Percentiles rank a stretch among this genome's conserved stretches.
Conservation (phyloP, 2,888 invertebrate species). For the Meganola albula region DNA sequence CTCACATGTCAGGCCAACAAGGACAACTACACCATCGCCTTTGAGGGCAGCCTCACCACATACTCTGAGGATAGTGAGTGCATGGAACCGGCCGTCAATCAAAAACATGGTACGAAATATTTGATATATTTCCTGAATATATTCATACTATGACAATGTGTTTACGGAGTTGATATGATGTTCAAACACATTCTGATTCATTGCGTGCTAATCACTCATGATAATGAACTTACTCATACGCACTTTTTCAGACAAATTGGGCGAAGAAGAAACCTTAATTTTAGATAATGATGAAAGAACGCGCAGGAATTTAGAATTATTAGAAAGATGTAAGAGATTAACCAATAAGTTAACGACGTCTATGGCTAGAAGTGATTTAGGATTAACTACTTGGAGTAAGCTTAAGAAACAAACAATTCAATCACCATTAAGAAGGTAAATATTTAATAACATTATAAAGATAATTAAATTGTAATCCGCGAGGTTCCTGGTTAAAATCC, state of each 20-base stretch:
- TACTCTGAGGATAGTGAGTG: constrained; percentile 91
- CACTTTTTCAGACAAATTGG: constrained; percentile 68
- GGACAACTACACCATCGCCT: constrained; percentile 96
- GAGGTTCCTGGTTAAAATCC: too few species aligned
- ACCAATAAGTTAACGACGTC: constrained; percentile 81
- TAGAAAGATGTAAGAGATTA: constrained; percentile 74
- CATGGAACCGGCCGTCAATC: constrained; percentile 71
- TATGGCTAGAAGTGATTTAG: constrained; percentile 93
- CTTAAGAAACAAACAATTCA: constrained; percentile 84
- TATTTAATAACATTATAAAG: constrained; percentile 6
- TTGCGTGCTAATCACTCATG: constrained; percentile 38
- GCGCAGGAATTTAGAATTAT: constrained; percentile 77
- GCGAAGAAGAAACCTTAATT: constrained; percentile 57
- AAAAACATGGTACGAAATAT: constrained; percentile 63
- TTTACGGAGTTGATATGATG: constrained; percentile 29
- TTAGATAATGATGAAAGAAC: constrained; percentile 74
- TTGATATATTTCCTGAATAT: constrained; percentile 13
- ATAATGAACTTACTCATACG: constrained; percentile 39
- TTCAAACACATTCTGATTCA: constrained; percentile 37
- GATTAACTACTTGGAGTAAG: constrained; percentile 93
- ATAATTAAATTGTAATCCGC: too few species aligned
- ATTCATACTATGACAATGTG: constrained; percentile 30
- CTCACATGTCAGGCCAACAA: constrained; percentile 95
- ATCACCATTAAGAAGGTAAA: constrained; percentile 80
- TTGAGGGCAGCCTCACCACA: constrained; percentile 91